Evolutionary conservation across 2,113 vertebrate genomes (phyloP).

Genomic region (Microtus pennsylvanicus): DNA sequence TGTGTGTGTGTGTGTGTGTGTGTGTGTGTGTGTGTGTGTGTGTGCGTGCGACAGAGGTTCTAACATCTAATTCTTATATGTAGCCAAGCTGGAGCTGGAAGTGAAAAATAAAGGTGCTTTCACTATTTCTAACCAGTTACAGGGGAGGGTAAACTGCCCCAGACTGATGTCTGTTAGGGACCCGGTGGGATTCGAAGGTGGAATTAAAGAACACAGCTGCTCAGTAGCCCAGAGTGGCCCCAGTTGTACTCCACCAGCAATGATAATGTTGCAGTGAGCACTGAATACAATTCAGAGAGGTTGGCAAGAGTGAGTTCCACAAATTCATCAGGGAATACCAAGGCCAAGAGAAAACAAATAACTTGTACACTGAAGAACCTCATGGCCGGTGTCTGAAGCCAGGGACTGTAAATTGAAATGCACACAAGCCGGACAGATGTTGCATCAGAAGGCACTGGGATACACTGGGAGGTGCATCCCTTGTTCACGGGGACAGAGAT

Average conservation of each 20-base stretch:
- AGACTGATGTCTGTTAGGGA: no score
- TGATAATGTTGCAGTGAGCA: no score
- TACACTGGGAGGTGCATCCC: neutral
- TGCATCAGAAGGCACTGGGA: neutral
- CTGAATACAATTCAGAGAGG: neutral
- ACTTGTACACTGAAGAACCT: neutral
- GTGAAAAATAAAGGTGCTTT: neutral
- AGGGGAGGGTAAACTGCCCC: no score
- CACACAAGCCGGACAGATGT: neutral
- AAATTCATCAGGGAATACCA: neutral
- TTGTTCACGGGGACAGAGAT: neutral
- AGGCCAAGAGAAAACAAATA: neutral
- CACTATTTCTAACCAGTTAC: neutral
- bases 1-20: neutral
- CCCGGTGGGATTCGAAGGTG: accelerated
- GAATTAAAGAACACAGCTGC: neutral
- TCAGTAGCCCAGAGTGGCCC: neutral
- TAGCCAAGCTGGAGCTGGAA: no score
- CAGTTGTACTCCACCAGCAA: neutral
- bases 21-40: no score
- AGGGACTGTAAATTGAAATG: neutral
- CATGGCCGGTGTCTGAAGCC: neutral
- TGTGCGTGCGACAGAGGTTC: neutral
- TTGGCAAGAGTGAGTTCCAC: neutral
- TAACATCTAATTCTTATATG: accelerated